Conservation (phyloP, 92 coral and sea anemone species). For the Zoanthus solanderi region DNA sequence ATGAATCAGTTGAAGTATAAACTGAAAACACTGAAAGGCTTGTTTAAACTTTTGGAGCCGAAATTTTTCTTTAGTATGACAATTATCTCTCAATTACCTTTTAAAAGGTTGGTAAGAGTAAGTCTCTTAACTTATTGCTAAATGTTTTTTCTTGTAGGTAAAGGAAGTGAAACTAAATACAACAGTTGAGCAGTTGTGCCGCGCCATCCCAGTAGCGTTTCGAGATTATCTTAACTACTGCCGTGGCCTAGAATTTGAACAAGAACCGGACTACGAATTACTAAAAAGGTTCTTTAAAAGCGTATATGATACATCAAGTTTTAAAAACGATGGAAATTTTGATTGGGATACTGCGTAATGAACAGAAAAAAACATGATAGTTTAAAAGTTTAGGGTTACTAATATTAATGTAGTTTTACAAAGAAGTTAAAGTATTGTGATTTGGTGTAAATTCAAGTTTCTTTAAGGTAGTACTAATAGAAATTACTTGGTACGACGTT, state of each 20-base stretch:
- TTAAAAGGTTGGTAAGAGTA: no score
- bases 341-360: constrained; percentile 57
- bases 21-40: no score
- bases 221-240: constrained; percentile 71
- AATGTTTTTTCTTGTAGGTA: constrained; percentile 17
- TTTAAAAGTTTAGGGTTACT: background rate
- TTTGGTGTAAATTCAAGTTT: no score
- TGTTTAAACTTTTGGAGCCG: no score
- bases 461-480: no score
- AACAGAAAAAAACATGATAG: background rate
- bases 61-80: no score
- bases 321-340: constrained; percentile 65
- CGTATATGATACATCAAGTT: constrained; percentile 52
- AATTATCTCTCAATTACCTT: no score
- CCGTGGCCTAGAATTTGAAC: constrained; percentile 71
- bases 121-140: background rate
- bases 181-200: constrained; percentile 68
- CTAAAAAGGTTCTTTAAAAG: constrained; percentile 66
- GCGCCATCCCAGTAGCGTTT: constrained; percentile 68
- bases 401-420: background rate
- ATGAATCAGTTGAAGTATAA: no score
- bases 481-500: no score
- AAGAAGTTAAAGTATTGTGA: no score
- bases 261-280: constrained; percentile 72
- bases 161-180: constrained; percentile 67